Conservation (phyloP, 2,888 invertebrate species). For the Plemyria rubiginata region DNA sequence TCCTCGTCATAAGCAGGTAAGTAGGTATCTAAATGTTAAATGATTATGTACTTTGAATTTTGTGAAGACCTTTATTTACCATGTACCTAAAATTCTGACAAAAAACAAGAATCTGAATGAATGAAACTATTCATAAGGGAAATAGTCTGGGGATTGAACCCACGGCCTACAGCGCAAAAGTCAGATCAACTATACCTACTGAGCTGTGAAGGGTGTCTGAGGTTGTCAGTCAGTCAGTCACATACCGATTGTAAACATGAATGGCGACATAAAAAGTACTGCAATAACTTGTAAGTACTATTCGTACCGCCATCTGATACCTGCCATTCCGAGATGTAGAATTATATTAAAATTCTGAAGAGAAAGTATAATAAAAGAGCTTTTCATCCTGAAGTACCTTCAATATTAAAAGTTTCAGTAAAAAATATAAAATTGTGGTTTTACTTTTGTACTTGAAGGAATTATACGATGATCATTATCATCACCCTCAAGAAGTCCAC, state of each 20-base stretch:
- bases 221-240: neutral
- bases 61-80: too few species aligned
- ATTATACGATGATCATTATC: neutral
- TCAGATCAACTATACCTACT: too few species aligned
- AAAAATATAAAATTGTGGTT: conserved; percentile 1
- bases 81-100: too few species aligned
- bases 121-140: too few species aligned
- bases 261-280: neutral
- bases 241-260: neutral
- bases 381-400: neutral
- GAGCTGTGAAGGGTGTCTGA: neutral
- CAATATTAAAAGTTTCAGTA: neutral
- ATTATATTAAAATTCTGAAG: conserved; percentile 3
- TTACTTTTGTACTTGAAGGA: neutral
- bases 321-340: conserved; percentile 1
- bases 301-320: neutral
- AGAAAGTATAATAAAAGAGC: conserved; percentile 4
- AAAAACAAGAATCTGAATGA: too few species aligned
- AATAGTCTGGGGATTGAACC: too few species aligned
- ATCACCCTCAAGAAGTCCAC: too few species aligned
- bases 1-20: too few species aligned
- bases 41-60: too few species aligned
- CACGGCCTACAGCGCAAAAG: too few species aligned
- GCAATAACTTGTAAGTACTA: conserved; percentile 1
- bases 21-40: too few species aligned